phyloP scores from a whole-genome alignment of 2,113 vertebrate species.

The Vidua macroura region DNA sequence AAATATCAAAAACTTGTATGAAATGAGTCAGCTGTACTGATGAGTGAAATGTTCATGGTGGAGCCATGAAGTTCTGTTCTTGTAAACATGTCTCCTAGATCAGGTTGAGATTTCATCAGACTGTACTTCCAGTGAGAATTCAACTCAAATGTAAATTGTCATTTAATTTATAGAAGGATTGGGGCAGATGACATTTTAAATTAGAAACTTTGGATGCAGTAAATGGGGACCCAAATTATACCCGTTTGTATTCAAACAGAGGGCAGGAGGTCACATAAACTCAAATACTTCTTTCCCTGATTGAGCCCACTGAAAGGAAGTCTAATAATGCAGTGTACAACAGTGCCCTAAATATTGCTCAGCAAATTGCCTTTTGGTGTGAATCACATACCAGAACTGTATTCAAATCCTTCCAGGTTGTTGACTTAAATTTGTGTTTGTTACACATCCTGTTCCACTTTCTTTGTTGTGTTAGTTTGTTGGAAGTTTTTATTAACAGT shows the following conservation, averaged over 20 bases:
- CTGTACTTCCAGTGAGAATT: background rate
- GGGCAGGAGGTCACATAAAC: background rate
- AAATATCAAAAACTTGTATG: background rate
- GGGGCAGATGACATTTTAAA: background rate
- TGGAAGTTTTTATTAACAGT: background rate
- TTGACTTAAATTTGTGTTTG: background rate
- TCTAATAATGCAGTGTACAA: background rate
- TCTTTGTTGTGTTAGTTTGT: background rate
- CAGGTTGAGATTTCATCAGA: background rate
- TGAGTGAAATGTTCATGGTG: background rate
- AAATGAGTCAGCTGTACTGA: background rate
- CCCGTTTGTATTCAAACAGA: background rate
- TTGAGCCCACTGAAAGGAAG: background rate
- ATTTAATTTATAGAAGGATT: background rate
- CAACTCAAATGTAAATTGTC: background rate
- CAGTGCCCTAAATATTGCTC: background rate
- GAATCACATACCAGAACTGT: slow-evolving; percentile 34
- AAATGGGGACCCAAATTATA: background rate
- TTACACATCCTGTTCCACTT: background rate
- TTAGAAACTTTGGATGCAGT: background rate
- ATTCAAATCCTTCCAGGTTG: background rate
- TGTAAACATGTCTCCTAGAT: background rate
- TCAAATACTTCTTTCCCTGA: background rate
- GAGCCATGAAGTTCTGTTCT: background rate
- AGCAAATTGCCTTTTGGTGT: background rate